Percentiles rank a stretch among this genome's conserved stretches.
These are phyloP conservation scores for Brachypodius melanocephalos DNA, from an alignment of 2,113 vertebrate genomes.

Conservation along the genomic window DNA sequence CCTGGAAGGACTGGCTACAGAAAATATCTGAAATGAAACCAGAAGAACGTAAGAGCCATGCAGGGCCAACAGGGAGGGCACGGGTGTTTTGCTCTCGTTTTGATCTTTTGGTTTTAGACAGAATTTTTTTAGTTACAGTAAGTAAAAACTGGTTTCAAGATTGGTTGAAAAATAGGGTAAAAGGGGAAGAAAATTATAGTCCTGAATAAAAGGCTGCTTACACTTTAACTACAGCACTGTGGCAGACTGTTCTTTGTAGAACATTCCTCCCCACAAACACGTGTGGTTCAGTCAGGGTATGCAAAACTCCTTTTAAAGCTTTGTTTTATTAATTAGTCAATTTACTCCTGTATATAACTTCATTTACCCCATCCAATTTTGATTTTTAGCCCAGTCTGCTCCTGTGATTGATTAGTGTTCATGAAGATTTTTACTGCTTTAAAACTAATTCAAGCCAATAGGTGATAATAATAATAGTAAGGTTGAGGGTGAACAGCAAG, in stretches of 20 bases:
- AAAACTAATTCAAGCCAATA: neutral
- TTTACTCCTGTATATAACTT: neutral
- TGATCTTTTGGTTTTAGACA: neutral
- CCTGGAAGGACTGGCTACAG: constrained; percentile 95
- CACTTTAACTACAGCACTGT: neutral
- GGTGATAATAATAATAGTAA: neutral
- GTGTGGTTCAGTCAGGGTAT: neutral
- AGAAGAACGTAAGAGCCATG: constrained; percentile 85
- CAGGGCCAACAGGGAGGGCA: fast-evolving
- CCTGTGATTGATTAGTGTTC: neutral
- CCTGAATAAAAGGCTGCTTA: neutral
- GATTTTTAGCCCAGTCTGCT: neutral
- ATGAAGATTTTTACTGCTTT: neutral
- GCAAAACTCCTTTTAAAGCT: neutral
- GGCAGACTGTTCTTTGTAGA: neutral
- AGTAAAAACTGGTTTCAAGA: neutral
- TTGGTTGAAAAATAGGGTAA: neutral
- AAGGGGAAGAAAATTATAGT: neutral
- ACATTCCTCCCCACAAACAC: neutral
- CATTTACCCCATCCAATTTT: neutral
- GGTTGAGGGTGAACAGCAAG: neutral
- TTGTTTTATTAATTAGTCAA: neutral
- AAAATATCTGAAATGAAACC: constrained; percentile 96
- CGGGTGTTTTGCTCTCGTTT: neutral
- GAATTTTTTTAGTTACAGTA: neutral